Conservation (phyloP, 2,888 invertebrate genomes). For the Microctonus aethiopoides region DNA sequence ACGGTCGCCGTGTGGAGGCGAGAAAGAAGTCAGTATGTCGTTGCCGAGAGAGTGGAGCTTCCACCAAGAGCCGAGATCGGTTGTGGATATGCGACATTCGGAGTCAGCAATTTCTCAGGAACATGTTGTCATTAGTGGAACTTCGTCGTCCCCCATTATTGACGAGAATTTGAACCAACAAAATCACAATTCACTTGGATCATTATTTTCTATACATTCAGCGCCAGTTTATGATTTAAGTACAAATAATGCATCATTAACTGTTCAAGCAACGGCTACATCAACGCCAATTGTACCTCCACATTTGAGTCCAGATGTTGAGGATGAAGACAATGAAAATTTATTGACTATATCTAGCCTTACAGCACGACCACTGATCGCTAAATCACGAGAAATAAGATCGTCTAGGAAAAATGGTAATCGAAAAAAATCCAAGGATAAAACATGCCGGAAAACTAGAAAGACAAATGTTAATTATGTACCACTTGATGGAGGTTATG, state of each 20-base stretch:
- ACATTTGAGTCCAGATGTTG: constrained; percentile 63
- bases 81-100: constrained; percentile 57
- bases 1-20: constrained; percentile 60
- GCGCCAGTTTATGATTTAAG: constrained; percentile 70
- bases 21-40: constrained; percentile 68
- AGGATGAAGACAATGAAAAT: constrained; percentile 79
- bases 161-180: constrained; percentile 65
- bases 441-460: constrained; percentile 39
- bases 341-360: constrained; percentile 79
- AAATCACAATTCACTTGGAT: constrained; percentile 70
- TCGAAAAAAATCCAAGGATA: constrained; percentile 41
- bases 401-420: constrained; percentile 56
- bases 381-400: constrained; percentile 75
- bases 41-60: constrained; percentile 73
- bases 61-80: constrained; percentile 67
- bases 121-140: constrained; percentile 53
- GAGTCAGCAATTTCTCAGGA: constrained; percentile 57
- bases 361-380: constrained; percentile 78
- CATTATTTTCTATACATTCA: constrained; percentile 76
- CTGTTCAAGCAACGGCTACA: constrained; percentile 66
- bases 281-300: constrained; percentile 65
- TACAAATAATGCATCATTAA: constrained; percentile 61
- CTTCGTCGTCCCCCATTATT: constrained; percentile 48
- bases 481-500: constrained; percentile 80
- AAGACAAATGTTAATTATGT: constrained; percentile 55